Base-by-base conservation (phyloP, 2,113 vertebrate species). In the Empidonax traillii region DNA sequence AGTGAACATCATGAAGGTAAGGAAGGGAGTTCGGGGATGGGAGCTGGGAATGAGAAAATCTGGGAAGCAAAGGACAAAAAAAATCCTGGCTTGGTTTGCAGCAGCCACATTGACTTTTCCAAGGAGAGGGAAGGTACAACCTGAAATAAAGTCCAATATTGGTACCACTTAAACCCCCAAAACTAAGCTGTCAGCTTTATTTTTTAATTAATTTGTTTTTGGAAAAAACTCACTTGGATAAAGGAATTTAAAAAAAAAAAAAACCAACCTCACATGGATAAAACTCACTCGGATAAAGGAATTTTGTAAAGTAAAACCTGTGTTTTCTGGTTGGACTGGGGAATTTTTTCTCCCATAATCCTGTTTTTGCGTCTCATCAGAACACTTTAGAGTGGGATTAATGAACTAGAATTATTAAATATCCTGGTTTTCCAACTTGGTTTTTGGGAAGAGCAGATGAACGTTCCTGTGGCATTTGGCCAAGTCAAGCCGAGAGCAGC, bases 1-100 rank as follows among this genome's bases (percentile, higher is more conserved):
- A 55, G 98, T 99, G 44, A 99, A 98, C 97, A 99, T 99, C 94
- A 99, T 99, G 97, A 98, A 98, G 98, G 99, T 99, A 97, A 98
- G 94, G 76, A 13, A 39, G 19, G 27, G 39, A 28, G 8, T 19
- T 39, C 5, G 11, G 7, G 59, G 16, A 12, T 62, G 23, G 55
- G 10, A 41, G 0, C 13, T 58, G 53, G 55, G 27, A 51, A 33
- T 58, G 49, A 51, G 22, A 14, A 47, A 27, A 68, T 30, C 41
- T 15, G n/a, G 39, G 39, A 23, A 11, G 3, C 2, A 33, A 30
- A 28, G 8, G 22, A 0, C 24, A 12, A 17, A 46, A 44, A 44
- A 46, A 74, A 7, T 30, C 52, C 53, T 3, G 33, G 10, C 3
- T 25, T 14, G 56, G 10, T 72, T 43, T 51, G 27, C 0, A 1